Evolutionary conservation across 2,113 vertebrate genomes (phyloP).

Genomic region (Prolemur simus): DNA sequence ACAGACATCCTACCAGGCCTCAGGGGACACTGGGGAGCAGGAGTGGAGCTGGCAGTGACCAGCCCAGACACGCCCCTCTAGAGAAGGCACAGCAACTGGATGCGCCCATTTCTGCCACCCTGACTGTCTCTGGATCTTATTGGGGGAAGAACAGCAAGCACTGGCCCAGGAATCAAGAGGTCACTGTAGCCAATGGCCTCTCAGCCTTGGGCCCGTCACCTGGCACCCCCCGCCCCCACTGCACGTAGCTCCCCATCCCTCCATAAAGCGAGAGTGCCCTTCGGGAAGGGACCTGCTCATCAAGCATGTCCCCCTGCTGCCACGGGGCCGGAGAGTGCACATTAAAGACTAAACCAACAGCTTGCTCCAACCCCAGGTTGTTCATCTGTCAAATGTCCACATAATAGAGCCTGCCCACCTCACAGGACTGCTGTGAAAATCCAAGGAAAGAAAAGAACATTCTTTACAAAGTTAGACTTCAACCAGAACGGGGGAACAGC

Average conservation of each 20-base stretch:
- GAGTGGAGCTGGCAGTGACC: background rate
- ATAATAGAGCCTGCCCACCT: background rate
- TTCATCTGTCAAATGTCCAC: background rate
- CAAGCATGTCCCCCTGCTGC: background rate
- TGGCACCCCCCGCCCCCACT: background rate
- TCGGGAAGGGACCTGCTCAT: background rate
- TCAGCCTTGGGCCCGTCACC: background rate
- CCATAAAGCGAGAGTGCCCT: background rate
- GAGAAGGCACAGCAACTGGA: background rate
- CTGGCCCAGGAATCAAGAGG: background rate
- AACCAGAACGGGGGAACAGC: background rate
- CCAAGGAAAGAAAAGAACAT: background rate
- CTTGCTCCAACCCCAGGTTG: background rate
- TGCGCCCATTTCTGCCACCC: accelerated
- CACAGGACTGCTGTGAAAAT: background rate
- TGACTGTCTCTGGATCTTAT: background rate
- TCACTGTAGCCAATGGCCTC: background rate
- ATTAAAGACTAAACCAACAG: background rate
- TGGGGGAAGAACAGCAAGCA: background rate
- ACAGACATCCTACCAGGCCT: background rate
- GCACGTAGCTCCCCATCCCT: background rate
- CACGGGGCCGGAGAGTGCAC: accelerated
- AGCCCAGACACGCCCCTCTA: background rate
- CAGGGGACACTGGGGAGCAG: accelerated
- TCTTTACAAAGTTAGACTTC: background rate